These are phyloP conservation scores for Gobio gobio DNA, from an alignment of 2,113 vertebrate genomes.

Conservation along the genomic window DNA sequence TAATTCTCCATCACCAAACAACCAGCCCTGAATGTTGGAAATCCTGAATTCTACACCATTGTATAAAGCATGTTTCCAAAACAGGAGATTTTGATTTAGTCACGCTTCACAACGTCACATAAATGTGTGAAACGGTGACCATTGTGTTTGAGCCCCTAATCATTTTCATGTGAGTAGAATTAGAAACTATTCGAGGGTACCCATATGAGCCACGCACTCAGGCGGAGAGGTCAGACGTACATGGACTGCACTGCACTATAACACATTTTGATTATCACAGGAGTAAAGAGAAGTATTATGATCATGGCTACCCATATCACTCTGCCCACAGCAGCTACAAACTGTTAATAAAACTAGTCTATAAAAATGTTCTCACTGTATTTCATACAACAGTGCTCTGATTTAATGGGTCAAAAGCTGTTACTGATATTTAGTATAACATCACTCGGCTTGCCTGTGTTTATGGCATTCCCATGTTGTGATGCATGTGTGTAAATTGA, in stretches of 20 bases:
- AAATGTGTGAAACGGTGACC: conserved; percentile 19
- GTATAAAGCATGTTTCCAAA: not conserved
- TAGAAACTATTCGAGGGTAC: conserved; percentile 42
- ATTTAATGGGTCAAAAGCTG: not conserved
- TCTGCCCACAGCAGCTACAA: not conserved
- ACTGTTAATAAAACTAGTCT: not conserved
- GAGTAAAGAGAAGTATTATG: not conserved
- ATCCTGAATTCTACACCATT: not conserved
- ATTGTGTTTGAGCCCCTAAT: conserved; percentile 43
- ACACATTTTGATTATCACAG: not conserved
- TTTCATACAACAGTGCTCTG: not conserved
- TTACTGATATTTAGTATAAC: not conserved
- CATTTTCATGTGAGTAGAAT: conserved; percentile 52
- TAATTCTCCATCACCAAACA: not conserved
- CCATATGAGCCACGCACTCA: not conserved
- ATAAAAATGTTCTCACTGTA: not conserved
- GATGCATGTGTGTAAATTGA: not conserved
- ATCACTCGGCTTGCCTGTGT: not conserved
- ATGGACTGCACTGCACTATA: not conserved
- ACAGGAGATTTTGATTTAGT: conserved; percentile 5
- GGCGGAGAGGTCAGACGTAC: not conserved
- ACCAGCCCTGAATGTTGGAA: not conserved
- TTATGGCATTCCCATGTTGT: not conserved
- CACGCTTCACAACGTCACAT: conserved; percentile 28
- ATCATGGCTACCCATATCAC: not conserved